Evolutionary conservation across 2,888 invertebrate species (phyloP).

Genomic region (Ormyrus labotus): DNA sequence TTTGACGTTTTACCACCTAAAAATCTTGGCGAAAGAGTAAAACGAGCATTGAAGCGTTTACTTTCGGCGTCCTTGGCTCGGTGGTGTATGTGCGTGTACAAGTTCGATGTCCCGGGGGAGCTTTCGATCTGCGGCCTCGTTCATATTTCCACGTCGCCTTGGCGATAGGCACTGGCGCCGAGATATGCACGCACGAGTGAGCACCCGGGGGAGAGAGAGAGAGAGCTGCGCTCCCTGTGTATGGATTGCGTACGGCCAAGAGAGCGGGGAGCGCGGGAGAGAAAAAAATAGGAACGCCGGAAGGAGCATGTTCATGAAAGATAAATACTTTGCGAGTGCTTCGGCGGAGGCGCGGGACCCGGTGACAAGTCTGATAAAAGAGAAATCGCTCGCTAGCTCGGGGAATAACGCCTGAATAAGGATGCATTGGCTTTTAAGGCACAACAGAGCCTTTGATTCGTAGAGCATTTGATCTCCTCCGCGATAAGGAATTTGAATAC

Average conservation of each 20-base stretch:
- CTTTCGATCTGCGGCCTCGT: constrained; percentile 35
- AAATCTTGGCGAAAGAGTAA: not conserved
- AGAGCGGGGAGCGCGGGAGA: not conserved
- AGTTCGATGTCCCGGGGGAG: not conserved
- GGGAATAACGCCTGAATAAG: too few relatives aligned
- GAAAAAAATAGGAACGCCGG: not conserved
- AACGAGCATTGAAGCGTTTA: not conserved
- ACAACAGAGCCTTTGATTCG: too few relatives aligned
- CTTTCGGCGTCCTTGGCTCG: not conserved
- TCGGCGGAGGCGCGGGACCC: not conserved
- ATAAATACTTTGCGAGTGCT: constrained; percentile 1
- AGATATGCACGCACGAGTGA: constrained; percentile 25
- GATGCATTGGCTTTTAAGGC: too few relatives aligned
- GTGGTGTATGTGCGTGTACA: too few relatives aligned
- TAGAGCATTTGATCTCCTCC: too few relatives aligned
- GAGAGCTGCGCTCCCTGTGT: not conserved
- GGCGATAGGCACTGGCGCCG: constrained; percentile 7
- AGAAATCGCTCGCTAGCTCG: too few relatives aligned
- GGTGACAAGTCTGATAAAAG: not conserved
- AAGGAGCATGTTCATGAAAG: constrained; percentile 20
- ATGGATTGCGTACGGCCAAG: too few relatives aligned
- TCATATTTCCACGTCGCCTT: constrained; percentile 39
- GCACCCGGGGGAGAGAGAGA: not conserved
- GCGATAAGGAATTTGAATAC: too few relatives aligned
- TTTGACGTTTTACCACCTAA: not conserved